A percentile compares a stretch with the other conserved stretches of the same genome.
Evolutionary conservation across 2,888 invertebrate genomes (phyloP).

Genomic region (Idaea straminata): DNA sequence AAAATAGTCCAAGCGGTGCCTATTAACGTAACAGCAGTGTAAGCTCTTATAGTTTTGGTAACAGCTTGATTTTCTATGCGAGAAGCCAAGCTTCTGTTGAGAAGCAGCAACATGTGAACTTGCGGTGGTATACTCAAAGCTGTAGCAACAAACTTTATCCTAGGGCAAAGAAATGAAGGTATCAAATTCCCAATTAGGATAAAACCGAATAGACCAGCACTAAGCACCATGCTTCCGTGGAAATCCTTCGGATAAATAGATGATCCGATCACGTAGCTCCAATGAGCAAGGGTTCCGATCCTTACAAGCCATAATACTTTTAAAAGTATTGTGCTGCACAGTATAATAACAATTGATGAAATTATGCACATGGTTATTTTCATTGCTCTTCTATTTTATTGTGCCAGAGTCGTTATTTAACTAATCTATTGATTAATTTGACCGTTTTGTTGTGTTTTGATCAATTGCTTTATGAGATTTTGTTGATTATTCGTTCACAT

Average conservation of each 20-base stretch:
- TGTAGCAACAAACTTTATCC: constrained; percentile 42
- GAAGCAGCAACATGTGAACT: constrained; percentile 50
- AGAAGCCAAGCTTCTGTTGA: constrained; percentile 37
- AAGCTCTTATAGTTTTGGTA: constrained; percentile 39
- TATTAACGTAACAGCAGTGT: constrained; percentile 41
- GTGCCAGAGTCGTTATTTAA: not conserved
- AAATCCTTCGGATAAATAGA: constrained; percentile 38
- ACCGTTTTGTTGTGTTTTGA: not conserved
- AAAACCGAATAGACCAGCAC: constrained; percentile 40
- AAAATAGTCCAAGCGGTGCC: constrained; percentile 48
- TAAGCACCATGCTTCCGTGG: constrained; percentile 33
- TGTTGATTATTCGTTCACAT: not conserved
- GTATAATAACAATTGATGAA: constrained; percentile 28
- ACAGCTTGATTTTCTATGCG: constrained; percentile 38
- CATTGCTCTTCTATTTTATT: constrained; percentile 10
- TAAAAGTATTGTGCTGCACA: constrained; percentile 32
- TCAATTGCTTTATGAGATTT: not conserved
- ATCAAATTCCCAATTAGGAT: constrained; percentile 42
- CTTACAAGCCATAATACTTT: constrained; percentile 47
- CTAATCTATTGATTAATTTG: not conserved
- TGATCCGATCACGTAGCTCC: constrained; percentile 55
- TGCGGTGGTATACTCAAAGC: constrained; percentile 54
- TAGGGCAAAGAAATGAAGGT: constrained; percentile 46
- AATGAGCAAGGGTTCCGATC: constrained; percentile 50
- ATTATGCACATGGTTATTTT: constrained; percentile 38